Evolutionary conservation across 2,113 vertebrate genomes (phyloP).

Genomic region (Myotis lucifugus): DNA sequence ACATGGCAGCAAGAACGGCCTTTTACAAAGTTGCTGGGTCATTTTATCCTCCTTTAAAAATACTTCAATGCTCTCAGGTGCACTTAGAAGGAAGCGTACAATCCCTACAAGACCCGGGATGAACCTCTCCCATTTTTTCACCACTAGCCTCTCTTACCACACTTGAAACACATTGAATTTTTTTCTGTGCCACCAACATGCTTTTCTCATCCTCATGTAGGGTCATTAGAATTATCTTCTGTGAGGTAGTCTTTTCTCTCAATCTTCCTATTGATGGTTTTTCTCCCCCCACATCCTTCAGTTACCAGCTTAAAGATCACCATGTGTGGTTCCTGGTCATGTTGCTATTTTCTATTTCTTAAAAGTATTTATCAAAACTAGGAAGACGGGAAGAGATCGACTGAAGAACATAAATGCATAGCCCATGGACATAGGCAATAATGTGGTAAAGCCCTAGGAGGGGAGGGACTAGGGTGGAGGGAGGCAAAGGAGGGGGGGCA

Average conservation of each 20-base stretch:
- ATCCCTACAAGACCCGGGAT: background rate
- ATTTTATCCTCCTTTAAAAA: background rate
- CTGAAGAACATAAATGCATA: no score
- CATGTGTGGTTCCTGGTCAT: background rate
- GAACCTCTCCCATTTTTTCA: background rate
- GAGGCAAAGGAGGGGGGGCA: no score
- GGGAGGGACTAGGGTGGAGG: no score
- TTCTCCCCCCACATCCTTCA: background rate
- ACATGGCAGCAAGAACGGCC: background rate
- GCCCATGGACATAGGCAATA: no score
- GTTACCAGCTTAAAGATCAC: background rate
- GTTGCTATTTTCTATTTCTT: background rate
- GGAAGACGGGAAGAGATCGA: no score
- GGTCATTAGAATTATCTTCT: background rate
- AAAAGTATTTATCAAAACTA: background rate
- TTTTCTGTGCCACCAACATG: background rate
- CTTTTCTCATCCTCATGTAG: background rate
- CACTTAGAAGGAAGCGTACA: background rate
- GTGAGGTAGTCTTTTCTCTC: background rate
- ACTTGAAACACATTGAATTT: background rate
- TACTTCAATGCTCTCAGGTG: background rate
- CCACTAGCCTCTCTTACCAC: background rate
- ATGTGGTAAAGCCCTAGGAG: no score
- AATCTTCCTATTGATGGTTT: background rate
- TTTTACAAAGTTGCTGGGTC: background rate